Base-by-base conservation (phyloP, 2,888 invertebrate genomes). In the Sesia apiformis region DNA sequence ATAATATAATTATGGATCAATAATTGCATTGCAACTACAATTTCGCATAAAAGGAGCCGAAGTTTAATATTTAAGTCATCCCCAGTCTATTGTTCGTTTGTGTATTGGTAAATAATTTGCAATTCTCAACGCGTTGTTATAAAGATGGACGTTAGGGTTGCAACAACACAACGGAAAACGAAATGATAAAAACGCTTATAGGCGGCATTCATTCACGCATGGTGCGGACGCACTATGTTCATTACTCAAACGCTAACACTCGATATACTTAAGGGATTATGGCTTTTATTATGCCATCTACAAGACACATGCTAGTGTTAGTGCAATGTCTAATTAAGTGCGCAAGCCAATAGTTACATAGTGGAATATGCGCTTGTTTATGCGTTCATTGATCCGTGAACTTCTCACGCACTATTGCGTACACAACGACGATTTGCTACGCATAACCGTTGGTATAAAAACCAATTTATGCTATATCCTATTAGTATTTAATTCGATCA, bases 331-430 rank as follows among this genome's bases (percentile, higher is more conserved):
- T 23, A 23, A 23, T 23, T 23, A 23, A 1, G 23, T 23, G 23
- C 23, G 23, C 23, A 46, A 8, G 46, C 46, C 46, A 23, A 23
- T 46, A 46, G 8, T 46, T 46, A 46, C 46, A 46, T 46, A 46
- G 46, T 46, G 2, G 46, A 46, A 23, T 23, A 23, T 23, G 46
- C 43, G 53, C 49, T 57, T 57, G 57, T 56, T 56, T 56, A 60
- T 60, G 60, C 59, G 54, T 55, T 53, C 56, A 57, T 55, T 61
- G 61, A 59, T 59, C 61, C 61, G 51, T 59, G 39, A 42, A 53
- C 54, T 39, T 57, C 57, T 56, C 57, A 61, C 60, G 60, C 59
- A 58, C 58, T 55, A 52, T 40, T 58, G 59, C 56, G 39, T 55
- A 49, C 43, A 53, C 53, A 46, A 51, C 52, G 38, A 6, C 55